Evolutionary conservation across 2,113 vertebrate genomes (phyloP).

Genomic region (Phyllopteryx taeniolatus): DNA sequence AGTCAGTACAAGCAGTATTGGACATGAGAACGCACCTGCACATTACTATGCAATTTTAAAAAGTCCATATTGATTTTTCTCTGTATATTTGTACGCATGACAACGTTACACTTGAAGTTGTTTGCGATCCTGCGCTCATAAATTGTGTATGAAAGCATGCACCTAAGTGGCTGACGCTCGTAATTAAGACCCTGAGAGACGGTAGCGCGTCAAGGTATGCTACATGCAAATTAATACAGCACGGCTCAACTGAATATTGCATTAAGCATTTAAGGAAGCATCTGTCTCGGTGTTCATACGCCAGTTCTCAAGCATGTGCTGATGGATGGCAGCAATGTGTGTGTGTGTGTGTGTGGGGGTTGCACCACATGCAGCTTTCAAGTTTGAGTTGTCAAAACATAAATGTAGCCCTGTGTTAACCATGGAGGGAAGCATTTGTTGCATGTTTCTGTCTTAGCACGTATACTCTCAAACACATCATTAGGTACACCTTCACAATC

Average conservation of each 20-base stretch:
- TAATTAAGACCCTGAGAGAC: constrained; percentile 34
- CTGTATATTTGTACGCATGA: not conserved
- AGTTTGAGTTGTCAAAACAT: constrained; percentile 46
- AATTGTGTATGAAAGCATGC: constrained; percentile 11
- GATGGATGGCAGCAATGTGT: constrained; percentile 42
- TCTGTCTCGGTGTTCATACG: constrained; percentile 40
- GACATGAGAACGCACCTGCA: constrained; percentile 13
- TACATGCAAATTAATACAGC: constrained; percentile 14
- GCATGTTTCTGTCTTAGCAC: not conserved
- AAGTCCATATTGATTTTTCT: constrained; percentile 23
- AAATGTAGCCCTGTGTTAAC: constrained; percentile 38
- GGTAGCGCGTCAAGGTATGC: constrained; percentile 2
- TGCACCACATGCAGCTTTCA: constrained; percentile 41
- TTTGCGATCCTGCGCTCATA: constrained; percentile 4
- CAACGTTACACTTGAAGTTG: not conserved
- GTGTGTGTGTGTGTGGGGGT: constrained; percentile 15
- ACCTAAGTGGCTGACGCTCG: constrained; percentile 18
- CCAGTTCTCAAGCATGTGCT: constrained; percentile 8
- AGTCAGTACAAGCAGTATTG: constrained; percentile 4
- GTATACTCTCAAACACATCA: not conserved
- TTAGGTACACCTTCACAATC: not conserved
- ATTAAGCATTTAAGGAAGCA: constrained; percentile 46
- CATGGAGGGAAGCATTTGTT: constrained; percentile 19
- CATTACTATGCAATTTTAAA: constrained; percentile 24
- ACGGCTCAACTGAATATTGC: constrained; percentile 18